Base-by-base conservation (phyloP, 2,113 vertebrate genomes). In the Phyllopteryx taeniolatus region DNA sequence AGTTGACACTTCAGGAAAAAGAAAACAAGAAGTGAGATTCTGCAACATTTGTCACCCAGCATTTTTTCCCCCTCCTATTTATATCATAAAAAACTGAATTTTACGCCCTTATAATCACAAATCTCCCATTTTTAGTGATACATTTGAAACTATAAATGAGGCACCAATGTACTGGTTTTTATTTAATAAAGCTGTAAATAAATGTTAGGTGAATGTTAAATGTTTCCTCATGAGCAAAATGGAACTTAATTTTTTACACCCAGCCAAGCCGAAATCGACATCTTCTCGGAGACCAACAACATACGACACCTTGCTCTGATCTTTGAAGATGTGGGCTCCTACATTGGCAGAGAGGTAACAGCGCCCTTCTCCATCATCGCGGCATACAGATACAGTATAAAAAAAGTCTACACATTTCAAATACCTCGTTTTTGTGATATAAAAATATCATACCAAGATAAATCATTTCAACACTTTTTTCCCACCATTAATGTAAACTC, bases 311-410 rank as follows among this genome's bases (percentile, higher is more conserved):
- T 99, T 89, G 95, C 92, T 0, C 80, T 99, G 87, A 93, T 98
- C 86, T 98, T 98, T 0, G 96, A 99, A 78, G 79, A 88, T 0
- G 75, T 82, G 0, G 17, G 75, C 31, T 96, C 95, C 31, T 98
- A 95, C 0, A 49, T 97, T 64, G 96, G 95, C 72, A 89, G 94
- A 93, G 97, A 99, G 96, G 97, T 98, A 87, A 89, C 83, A 0
- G 14, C 10, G 31, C 0, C 0, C 1, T 4, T 79, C 64, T 71
- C 4, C 33, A 49, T 67, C 19, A 17, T 15, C 54, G 27, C 35
- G n/a, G 46, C n/a, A 51, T 67, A 4, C 39, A 5, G 35, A 39
- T 39, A 39, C 35, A 39, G 35, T 39, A 5, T 39, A 39, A 39
- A 39, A 39, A 39, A 39, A 39, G 35, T 6, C 35, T 39, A 6